phyloP scores from a whole-genome alignment of 2,888 invertebrate genomes.

The Bellardia bayeri region DNA sequence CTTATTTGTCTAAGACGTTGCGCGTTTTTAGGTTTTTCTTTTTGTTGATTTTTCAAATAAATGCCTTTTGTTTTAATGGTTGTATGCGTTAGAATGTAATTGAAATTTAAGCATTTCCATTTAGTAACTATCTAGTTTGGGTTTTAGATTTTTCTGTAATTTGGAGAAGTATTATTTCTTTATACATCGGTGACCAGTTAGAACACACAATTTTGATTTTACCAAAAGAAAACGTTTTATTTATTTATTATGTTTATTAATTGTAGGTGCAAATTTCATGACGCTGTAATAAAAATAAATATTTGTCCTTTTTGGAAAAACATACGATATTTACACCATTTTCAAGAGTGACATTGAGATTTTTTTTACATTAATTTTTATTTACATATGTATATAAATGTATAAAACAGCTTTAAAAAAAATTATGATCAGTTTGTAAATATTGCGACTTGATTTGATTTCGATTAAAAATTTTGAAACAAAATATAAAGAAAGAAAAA shows the following conservation, averaged over 20 bases:
- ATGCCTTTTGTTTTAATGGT: slow-evolving; percentile 45
- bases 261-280: slow-evolving; percentile 36
- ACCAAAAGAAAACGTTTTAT: slow-evolving; percentile 8
- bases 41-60: slow-evolving; percentile 43
- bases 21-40: slow-evolving; percentile 35
- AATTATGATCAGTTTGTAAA: too few species aligned
- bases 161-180: slow-evolving; percentile 5
- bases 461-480: too few species aligned
- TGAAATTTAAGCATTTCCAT: slow-evolving; percentile 59
- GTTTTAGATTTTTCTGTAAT: slow-evolving; percentile 28
- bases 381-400: too few species aligned
- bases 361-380: too few species aligned
- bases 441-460: too few species aligned
- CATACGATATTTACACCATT: not conserved
- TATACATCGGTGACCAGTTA: slow-evolving; percentile 32
- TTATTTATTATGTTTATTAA: slow-evolving; percentile 2
- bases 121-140: slow-evolving; percentile 57
- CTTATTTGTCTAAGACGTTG: slow-evolving; percentile 47
- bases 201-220: slow-evolving; percentile 9
- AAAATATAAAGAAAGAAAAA: too few species aligned
- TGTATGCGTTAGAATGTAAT: slow-evolving; percentile 31
- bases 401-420: too few species aligned
- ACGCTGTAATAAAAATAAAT: slow-evolving; percentile 29
- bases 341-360: not conserved
- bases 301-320: not conserved